These are phyloP conservation scores for Umimayanthus kanabou DNA, from an alignment of 92 coral and sea anemone genomes.

Conservation along the genomic window DNA sequence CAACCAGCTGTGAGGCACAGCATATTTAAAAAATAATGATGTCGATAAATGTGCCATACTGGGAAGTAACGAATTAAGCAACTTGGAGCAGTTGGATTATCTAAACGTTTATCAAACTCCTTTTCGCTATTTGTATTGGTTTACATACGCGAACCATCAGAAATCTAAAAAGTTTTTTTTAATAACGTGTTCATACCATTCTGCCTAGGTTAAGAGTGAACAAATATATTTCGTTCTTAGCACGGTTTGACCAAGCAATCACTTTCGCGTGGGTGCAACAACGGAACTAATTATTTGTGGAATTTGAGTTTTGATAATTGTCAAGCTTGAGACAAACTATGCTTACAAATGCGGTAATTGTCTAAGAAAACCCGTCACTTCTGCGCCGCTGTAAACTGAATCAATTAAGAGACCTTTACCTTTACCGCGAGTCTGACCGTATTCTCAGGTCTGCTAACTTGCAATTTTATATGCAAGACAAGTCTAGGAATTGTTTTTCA, in stretches of 20 bases:
- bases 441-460: background rate
- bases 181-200: background rate
- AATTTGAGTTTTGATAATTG: background rate
- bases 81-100: background rate
- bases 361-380: slow-evolving; percentile 1
- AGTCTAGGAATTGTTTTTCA: background rate
- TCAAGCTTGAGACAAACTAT: background rate
- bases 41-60: background rate
- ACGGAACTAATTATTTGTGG: background rate
- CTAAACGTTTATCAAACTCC: background rate
- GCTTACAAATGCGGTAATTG: background rate
- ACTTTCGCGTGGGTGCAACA: background rate
- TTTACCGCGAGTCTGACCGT: background rate
- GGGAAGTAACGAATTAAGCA: no score
- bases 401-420: background rate
- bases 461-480: background rate
- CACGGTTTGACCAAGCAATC: background rate
- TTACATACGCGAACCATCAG: background rate
- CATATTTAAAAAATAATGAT: background rate
- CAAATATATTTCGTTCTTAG: background rate
- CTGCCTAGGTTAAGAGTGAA: background rate
- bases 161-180: background rate
- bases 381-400: background rate
- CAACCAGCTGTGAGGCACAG: slow-evolving; percentile 7
- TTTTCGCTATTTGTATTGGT: background rate